phyloP scores from a whole-genome alignment of 2,888 invertebrate genomes.

The Tetanocera ferruginea region DNA sequence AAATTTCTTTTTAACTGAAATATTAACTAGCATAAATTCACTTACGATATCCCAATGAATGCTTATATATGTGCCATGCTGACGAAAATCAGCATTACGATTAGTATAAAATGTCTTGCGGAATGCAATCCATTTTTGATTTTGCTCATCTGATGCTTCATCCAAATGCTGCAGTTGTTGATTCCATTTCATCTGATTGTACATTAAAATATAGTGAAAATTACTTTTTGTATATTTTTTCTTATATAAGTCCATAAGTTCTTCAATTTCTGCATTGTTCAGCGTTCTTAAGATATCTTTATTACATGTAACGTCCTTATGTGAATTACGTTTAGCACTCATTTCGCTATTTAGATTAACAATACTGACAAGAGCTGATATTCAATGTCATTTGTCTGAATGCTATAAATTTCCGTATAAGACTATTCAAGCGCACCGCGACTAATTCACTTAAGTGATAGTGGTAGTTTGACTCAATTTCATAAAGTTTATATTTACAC shows the following conservation, averaged over 20 bases:
- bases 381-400: no score
- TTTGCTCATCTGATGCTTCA: constrained; percentile 31
- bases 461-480: no score
- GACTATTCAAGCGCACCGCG: no score
- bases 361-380: no score
- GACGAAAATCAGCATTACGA: constrained; percentile 54
- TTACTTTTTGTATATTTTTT: constrained; percentile 53
- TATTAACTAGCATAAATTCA: neutral
- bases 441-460: no score
- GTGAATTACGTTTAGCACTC: no score
- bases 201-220: constrained; percentile 62
- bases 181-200: constrained; percentile 64
- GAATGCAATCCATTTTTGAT: constrained; percentile 52
- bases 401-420: no score
- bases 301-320: neutral
- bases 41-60: constrained; percentile 58
- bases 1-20: neutral
- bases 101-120: constrained; percentile 60
- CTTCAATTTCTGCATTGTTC: constrained; percentile 55
- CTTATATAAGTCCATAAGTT: constrained; percentile 57
- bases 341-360: no score
- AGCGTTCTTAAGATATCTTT: constrained; percentile 60
- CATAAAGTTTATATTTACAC: no score
- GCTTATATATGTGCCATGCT: constrained; percentile 62
- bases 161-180: constrained; percentile 48